Evolutionary conservation across 2,888 invertebrate genomes (phyloP), one percentile per base, ranked within the genome.

Genomic region (Hermaeophaga mercurialis): DNA sequence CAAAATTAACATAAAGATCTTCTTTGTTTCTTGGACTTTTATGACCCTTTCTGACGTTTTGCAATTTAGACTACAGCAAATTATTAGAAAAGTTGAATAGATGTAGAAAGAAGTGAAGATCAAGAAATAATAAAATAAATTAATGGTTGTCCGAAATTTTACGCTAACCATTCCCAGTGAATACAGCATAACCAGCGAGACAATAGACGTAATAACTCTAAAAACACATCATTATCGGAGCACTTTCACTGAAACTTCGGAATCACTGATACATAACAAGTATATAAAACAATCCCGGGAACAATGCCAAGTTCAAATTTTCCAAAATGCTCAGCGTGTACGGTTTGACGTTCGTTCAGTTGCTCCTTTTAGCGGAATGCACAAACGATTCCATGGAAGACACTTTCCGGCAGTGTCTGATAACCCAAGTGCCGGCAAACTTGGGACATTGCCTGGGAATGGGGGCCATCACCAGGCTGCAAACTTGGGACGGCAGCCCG

Each of bases 361-460:
- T 48, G 6, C 7, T 36, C 14, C 36, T 34, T 34, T 38, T 43
- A 34, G 28, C 45, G 15, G 28, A 41, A 26, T 53, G 28, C 17
- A 24, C 26, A 19, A 47, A 48, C 18, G 49, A 48, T 12, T 58
- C 58, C 9, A 54, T 58, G 11, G 58, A 34, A 26, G 58, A 48
- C 38, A 52, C 52, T 9, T 76, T 78, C 57, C 70, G 72, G 47
- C 79, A 81, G 59, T 84, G 84, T 64, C 69, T 83, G 22, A 73
- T 79, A 11, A 74, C 79, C 15, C 73, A 77, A 15, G 71, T 75
- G 24, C 81, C 81, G 58, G 66, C 56, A 22, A 66, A 84, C 7
- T 80, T 83, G 28, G 85, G 85, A 57, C 70, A 74, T 61, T 90
- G 90, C 74, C 79, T 88, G 47, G 89, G 89, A 1, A 84, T 85